Base-by-base conservation (phyloP, 2,888 invertebrate species). In the Caenorhabditis sp. region DNA sequence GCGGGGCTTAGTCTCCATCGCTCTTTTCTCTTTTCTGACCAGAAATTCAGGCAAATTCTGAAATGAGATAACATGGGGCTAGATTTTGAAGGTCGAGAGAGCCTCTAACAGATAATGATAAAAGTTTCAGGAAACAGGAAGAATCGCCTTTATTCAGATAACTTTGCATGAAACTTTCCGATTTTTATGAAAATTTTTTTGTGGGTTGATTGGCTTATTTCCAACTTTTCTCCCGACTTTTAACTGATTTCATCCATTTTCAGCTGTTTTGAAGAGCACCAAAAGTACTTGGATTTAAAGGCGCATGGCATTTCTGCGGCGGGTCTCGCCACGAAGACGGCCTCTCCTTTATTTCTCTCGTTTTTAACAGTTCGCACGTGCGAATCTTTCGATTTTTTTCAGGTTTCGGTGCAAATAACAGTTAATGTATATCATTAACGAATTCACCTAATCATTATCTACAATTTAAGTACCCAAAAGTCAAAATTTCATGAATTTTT, bases 281-380 rank as follows among this genome's bases (percentile, higher is more conserved):
- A 2, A 27, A 46, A 7, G 1, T 15, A 15, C 1, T 15, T 20
- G 13, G 3, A n/a, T 32, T 75, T 68, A 75, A 75, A 75, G 75
- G 75, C 62, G 62, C 75, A 75, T 35, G 45, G 30, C 17, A 20
- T 55, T 75, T 62, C 13, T 2, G 20, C 17, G 27, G 3, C 24
- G 48, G 62, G 68, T 75, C 75, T 75, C 68, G 62, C 52, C 53
- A n/a, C 68, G 75, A 75, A 68, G 75, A 75, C 75, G 75, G 55
- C 62, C 75, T 75, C 43, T 68, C 65, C 68, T 43, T 63, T 75
- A 17, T 20, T 26, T 46, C 35, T 55, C 45, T 46, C 46, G 30
- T 20, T 37, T 37, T 30, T 56, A 27, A 35, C 45, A 22, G 55
- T 43, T 41, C 39, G 50, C 55, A 61, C 68, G 55, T 68, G 56